Evolutionary conservation across 2,113 vertebrate genomes (phyloP), one percentile per base, ranked within the genome.

Genomic region (Nipponia nippon): DNA sequence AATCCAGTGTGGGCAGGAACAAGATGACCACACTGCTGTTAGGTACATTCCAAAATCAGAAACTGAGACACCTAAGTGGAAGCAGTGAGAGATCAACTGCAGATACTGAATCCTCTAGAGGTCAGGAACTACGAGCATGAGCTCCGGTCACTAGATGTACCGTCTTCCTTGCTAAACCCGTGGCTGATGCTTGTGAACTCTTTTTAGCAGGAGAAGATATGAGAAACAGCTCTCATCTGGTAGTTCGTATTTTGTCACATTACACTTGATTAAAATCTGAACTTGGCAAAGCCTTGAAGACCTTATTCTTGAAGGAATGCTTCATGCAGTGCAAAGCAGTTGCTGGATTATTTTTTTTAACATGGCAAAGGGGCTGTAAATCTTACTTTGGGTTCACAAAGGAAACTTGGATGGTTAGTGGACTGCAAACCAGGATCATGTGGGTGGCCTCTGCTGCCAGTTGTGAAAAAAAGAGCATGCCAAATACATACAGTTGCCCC

Each of bases 391-490:
- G 26, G 27, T 78, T 92, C 53, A 73, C 53, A 77, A 46, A 77
- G 36, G 40, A 90, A 90, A 65, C 14, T 49, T 94, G 72, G 44
- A 84, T 70, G 27, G 63, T 76, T 70, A 86, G 29, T 71, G 40
- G 29, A 63, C 66, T 78, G 65, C 58, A 91, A 78, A 75, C 30
- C 58, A 84, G 66, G 34, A 78, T 77, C 40, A 61, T 20, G 21
- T 88, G 44, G 19, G 59, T 88, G 71, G 47, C 91, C 58, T 95
- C 78, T 95, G 87, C 90, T 92, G 49, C 49, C 76, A 83, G 82
- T 94, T 36, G 11, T 10, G 22, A 91, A 97, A 97, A 97, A 96
- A 95, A 91, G 52, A 78, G 30, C 85, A 73, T 95, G 87, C 83
- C 89, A 73, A 46, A 96, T 95, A 72, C 87, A 58, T 47, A 52